A percentile compares a stretch with the other conserved stretches of the same genome.
These are phyloP conservation scores for Nasonovia ribisnigri DNA, from an alignment of 2,888 invertebrate genomes.

Conservation along the genomic window DNA sequence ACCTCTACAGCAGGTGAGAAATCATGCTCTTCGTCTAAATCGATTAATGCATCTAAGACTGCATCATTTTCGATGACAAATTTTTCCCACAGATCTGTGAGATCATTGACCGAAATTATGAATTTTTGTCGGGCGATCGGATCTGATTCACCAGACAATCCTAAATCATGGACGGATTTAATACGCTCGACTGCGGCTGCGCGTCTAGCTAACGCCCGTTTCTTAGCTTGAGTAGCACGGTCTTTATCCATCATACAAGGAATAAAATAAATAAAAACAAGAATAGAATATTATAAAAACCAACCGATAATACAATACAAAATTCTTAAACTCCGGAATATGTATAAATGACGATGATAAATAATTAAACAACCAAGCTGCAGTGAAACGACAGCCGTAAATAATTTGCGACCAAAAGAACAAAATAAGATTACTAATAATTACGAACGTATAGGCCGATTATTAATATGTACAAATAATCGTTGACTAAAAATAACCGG, in stretches of 20 bases:
- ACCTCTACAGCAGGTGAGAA: background rate
- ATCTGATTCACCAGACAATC: background rate
- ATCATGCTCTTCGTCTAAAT: background rate
- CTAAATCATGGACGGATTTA: background rate
- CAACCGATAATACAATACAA: no score
- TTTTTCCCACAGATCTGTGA: background rate
- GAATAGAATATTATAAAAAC: no score
- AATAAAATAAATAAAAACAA: no score
- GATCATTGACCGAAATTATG: background rate
- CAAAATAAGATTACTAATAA: no score
- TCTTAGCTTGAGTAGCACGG: background rate
- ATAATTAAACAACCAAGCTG: no score
- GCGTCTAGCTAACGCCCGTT: background rate
- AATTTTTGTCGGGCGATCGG: background rate
- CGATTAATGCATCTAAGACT: background rate
- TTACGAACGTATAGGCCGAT: no score
- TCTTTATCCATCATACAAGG: background rate
- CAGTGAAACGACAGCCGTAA: no score
- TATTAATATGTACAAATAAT: no score
- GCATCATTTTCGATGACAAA: background rate
- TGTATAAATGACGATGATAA: no score
- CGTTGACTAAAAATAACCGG: no score
- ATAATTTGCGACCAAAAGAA: no score
- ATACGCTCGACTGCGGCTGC: background rate
- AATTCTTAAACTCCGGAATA: no score